phyloP scores from a whole-genome alignment of 1,140 invertebrate genomes.

The Colletes gigas region DNA sequence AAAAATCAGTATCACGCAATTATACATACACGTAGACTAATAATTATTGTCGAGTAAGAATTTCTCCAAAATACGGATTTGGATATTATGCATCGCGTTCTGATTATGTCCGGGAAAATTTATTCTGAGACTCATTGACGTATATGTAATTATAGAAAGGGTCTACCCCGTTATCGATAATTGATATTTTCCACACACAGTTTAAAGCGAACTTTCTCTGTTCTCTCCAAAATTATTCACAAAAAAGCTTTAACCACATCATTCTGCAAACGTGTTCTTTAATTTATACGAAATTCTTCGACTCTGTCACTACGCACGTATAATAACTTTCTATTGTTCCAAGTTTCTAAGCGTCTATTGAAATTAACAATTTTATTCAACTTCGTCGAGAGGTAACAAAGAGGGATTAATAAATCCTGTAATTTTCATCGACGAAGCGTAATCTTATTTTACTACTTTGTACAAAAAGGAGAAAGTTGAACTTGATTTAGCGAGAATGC shows the following conservation, averaged over 20 bases:
- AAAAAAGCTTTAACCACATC: neutral
- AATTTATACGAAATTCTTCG: neutral
- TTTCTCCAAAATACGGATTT: neutral
- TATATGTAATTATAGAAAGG: slow-evolving; percentile 27
- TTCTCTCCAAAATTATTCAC: neutral
- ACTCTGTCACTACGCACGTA: neutral
- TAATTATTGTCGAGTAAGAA: neutral
- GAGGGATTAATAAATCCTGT: slow-evolving; percentile 20
- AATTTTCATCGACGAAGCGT: neutral
- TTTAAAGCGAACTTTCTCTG: neutral
- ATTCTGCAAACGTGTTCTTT: neutral
- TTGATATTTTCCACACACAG: slow-evolving; percentile 13
- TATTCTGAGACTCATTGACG: neutral
- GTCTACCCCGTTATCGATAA: slow-evolving; percentile 32
- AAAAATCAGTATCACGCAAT: neutral
- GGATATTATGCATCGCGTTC: neutral
- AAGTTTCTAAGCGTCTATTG: neutral
- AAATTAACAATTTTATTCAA: slow-evolving; percentile 8
- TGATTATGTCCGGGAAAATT: neutral
- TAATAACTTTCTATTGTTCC: neutral
- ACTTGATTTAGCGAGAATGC: neutral
- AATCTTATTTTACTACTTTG: neutral
- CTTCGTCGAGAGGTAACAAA: slow-evolving; percentile 5
- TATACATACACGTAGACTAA: neutral
- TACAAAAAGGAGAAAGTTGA: slow-evolving; percentile 4